Evolutionary conservation across 2,113 vertebrate genomes (phyloP).

Genomic region (Mesocricetus auratus): DNA sequence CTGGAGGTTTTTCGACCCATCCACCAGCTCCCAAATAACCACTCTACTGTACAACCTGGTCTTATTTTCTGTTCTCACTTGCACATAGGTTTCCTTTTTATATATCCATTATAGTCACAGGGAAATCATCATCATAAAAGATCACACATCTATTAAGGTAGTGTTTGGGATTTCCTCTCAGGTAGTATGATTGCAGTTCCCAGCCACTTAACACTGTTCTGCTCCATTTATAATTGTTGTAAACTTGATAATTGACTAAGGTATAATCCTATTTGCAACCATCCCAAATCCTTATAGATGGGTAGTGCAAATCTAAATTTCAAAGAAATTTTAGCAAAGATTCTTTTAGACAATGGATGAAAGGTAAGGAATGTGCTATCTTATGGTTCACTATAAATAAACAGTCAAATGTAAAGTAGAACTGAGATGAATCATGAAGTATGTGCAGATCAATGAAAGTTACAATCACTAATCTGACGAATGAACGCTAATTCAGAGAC

Average conservation of each 20-base stretch:
- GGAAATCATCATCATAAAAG: neutral
- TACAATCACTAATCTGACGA: neutral
- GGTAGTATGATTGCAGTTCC: neutral
- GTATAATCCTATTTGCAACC: neutral
- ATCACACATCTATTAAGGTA: no score
- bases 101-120: neutral
- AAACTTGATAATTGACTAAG: neutral
- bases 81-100: neutral
- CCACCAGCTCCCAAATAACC: no score
- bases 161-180: neutral
- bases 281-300: neutral
- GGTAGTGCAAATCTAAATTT: neutral
- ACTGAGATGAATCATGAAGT: neutral
- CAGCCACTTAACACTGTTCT: neutral
- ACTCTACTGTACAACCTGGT: neutral
- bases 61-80: neutral
- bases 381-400: neutral
- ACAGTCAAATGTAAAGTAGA: neutral
- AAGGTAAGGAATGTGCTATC: neutral
- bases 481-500: neutral
- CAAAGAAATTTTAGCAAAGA: neutral
- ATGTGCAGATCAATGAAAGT: neutral
- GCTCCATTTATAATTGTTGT: neutral
- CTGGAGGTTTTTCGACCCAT: no score
- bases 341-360: neutral